Evolutionary conservation across 2,113 vertebrate species (phyloP).

Genomic region (Rallus limicola): DNA sequence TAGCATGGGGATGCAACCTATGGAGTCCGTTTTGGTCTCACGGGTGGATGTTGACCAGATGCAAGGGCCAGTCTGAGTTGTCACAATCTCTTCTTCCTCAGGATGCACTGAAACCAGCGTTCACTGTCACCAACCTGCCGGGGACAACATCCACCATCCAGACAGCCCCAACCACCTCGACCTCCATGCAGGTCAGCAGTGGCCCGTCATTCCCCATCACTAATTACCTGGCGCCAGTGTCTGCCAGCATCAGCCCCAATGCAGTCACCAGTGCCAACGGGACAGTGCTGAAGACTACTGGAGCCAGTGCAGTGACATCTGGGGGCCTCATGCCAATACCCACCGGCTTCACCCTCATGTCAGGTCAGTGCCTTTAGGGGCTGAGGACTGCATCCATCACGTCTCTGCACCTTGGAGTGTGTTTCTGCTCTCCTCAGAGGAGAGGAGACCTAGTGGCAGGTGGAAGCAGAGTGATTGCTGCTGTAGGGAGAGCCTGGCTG

Average conservation of each 20-base stretch:
- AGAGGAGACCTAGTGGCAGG: not conserved
- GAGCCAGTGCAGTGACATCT: constrained; percentile 78
- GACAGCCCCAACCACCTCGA: constrained; percentile 92
- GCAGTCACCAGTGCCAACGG: constrained; percentile 90
- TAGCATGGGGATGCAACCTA: not conserved
- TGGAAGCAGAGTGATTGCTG: not conserved
- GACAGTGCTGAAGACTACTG: constrained; percentile 91
- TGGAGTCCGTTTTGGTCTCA: not conserved
- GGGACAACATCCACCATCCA: constrained; percentile 88
- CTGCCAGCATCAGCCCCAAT: constrained; percentile 84
- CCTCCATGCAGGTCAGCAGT: constrained; percentile 98
- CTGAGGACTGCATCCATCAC: not conserved
- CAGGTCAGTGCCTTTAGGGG: constrained; percentile 80
- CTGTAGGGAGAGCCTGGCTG: not conserved
- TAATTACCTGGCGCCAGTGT: constrained; percentile 95
- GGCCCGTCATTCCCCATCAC: constrained; percentile 95
- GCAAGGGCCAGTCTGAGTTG: not conserved
- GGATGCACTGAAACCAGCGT: constrained; percentile 93
- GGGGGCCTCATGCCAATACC: constrained; percentile 94
- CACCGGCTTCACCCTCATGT: constrained; percentile 95
- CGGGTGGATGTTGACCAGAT: not conserved
- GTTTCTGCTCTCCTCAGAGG: not conserved
- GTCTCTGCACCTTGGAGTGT: accelerated
- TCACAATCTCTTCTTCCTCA: constrained; percentile 63
- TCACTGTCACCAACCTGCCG: constrained; percentile 93